Base-by-base conservation (phyloP, 2,888 invertebrate species). In the Thyatira batis region DNA sequence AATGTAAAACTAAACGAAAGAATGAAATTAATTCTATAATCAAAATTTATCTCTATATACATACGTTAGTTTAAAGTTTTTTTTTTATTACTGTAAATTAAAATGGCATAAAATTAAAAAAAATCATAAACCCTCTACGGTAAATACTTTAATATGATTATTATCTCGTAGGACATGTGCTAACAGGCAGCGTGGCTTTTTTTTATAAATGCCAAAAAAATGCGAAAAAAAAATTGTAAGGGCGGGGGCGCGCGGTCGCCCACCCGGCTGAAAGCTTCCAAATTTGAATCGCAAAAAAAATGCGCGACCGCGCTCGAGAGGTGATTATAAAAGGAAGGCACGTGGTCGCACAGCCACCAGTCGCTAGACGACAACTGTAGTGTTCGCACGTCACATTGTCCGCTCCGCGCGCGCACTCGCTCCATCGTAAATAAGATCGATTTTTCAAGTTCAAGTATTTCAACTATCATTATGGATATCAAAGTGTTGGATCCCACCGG, bases 251-350 rank as follows among this genome's bases (percentile, higher is more conserved):
- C 77, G 73, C 79, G 67, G 71, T 78, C 81, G 82, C 82, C 84
- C 87, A 87, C 86, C 84, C 85, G 82, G 85, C 89, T 89, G 89
- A 89, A 90, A 91, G 89, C 89, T 89, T 87, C 89, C 87, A 89
- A 90, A 90, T 87, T 89, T 83, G 77, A 86, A 87, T 85, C 82
- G 88, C 89, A 82, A 88, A 92, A 89, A 83, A 89, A 87, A 90
- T 86, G 81, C 82, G 86, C 88, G 83, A 85, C 77, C 79, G 84
- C 80, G 73, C 81, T 62, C 83, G 80, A 83, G 82, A 81, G 76
- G 71, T 75, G 78, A 71, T 70, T 89, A 89, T 91, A 91, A 84
- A 91, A 84, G 77, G 64, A 66, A 69, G 81, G 85, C 89, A 90
- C 90, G 89, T 90, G 90, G 77, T 71, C 71, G 69, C 74, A 67